Evolutionary conservation across 1,140 invertebrate species (phyloP).

Genomic region (Drosophila subpulchrella): DNA sequence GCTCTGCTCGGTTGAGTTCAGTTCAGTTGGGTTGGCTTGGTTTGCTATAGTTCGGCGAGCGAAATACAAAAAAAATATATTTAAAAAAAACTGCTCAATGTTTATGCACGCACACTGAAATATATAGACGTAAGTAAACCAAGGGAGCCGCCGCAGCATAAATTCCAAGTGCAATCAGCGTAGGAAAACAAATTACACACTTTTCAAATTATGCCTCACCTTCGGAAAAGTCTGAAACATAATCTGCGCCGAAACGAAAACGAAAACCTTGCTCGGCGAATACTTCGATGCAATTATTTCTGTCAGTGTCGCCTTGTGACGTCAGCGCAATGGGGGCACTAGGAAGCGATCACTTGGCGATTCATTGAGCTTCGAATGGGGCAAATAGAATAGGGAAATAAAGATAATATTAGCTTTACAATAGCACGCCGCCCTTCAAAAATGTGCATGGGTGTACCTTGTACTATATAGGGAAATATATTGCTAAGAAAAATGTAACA

Average conservation of each 20-base stretch:
- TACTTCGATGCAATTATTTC: slow-evolving; percentile 24
- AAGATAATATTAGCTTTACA: neutral
- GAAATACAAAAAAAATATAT: slow-evolving; percentile 4
- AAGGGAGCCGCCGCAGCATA: slow-evolving; percentile 32
- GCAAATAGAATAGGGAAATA: slow-evolving; percentile 3
- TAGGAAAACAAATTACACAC: slow-evolving; percentile 47
- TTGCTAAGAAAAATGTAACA: too few species aligned
- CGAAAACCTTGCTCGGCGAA: slow-evolving; percentile 31
- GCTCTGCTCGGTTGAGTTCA: slow-evolving; percentile 15
- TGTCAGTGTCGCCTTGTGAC: slow-evolving; percentile 32
- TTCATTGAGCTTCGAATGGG: neutral
- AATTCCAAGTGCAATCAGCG: slow-evolving; percentile 47
- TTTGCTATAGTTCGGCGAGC: slow-evolving; percentile 32
- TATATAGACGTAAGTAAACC: slow-evolving; percentile 24
- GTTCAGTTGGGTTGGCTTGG: slow-evolving; percentile 7
- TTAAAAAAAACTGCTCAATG: slow-evolving; percentile 25
- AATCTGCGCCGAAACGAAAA: slow-evolving; percentile 38
- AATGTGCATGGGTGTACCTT: neutral
- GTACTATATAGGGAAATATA: too few species aligned
- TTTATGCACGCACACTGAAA: slow-evolving; percentile 29
- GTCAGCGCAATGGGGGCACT: slow-evolving; percentile 21
- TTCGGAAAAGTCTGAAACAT: slow-evolving; percentile 48
- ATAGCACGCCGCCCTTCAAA: slow-evolving; percentile 4
- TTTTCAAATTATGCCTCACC: slow-evolving; percentile 46
- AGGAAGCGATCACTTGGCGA: slow-evolving; percentile 29